Evolutionary conservation across 2,888 invertebrate genomes (phyloP), one percentile per base, ranked within the genome.

Genomic region (Cryptophagus acutangulus): DNA sequence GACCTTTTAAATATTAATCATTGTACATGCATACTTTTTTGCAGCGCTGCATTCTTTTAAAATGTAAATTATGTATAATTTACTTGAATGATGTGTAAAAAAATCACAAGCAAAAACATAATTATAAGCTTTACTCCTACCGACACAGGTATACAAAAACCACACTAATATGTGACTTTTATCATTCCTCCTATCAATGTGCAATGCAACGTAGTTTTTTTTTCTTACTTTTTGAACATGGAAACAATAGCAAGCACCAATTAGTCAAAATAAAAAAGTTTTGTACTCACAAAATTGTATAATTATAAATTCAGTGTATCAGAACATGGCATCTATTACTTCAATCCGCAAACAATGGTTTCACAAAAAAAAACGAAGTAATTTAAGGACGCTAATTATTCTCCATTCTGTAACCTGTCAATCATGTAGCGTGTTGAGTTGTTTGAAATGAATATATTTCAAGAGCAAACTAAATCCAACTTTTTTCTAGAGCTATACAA

Each of bases 341-440:
- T 17, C 17, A 34, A 20, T 4, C 14, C 20, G 34, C 33, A 17
- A 39, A 38, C 34, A 39, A 39, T 33, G 3, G 24, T 31, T 20
- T 33, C 10, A 38, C 25, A 20, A 39, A 39, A 39, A 39, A 34
- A 6, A n/a, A n/a, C n/a, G n/a, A 8, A 20, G 17, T 30, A 37
- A 17, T 16, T 12, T 17, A 26, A 34, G 24, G 26, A 18, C 10
- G 8, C 18, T 39, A 39, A 39, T 39, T 39, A 33, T 26, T 28
- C 33, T 10, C 17, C 15, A 34, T 20, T 18, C 34, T 18, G 15
- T 18, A 14, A 17, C 9, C 39, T 39, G 39, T 39, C 39, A 39
- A 39, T 39, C 39, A 39, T 33, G 16, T 39, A 14, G 39, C 39
- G 39, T 39, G 39, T 39, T 10, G 28, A 38, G 34, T 33, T n/a